Evolutionary conservation across 2,113 vertebrate genomes (phyloP), one percentile per base, ranked within the genome.

Genomic region (Jaculus jaculus): DNA sequence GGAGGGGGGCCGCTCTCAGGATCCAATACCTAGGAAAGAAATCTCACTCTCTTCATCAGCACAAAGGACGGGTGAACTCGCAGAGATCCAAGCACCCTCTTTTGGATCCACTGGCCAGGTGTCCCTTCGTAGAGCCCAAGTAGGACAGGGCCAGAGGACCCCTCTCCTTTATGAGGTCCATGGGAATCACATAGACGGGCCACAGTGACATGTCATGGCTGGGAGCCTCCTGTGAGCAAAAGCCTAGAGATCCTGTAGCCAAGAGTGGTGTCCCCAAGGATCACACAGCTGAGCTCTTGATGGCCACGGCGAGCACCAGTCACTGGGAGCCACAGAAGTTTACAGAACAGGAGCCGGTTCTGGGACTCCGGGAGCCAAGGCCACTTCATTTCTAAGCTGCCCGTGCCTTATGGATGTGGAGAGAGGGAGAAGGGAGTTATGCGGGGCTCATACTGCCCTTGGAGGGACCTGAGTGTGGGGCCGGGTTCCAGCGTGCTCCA

Each of bases 141-240:
- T 18, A 28, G 23, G 21, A 30, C 26, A 1, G 18, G 58, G 18
- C 26, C 17, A 39, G n/a, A 28, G 10, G 30, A 15, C 17, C 4
- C 54, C 71, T 61, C 23, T 63, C n/a, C 69, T 54, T 26, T 16
- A 2, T 37, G 77, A 54, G 39, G 16, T 20, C 60, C 72, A 8
- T 30, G 18, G 65, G 13, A 9, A 18, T 47, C 60, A 85, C 71
- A 17, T 51, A 79, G 34, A 18, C 4, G 51, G 24, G 26, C n/a
- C 34, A 24, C 65, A 60, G 34, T 15, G 4, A 5, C n/a, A 37
- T 3, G 18, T 4, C 5, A 0, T 30, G 69, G 77, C 60, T 24
- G 15, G 20, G 0, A 8, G 65, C 2, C 0, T 1, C 3, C 0
- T 3, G 20, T 32, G 32, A 84, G 42, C 18, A 10, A 32, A 21